A percentile compares a stretch with the other conserved stretches of the same genome.
Conservation (phyloP, 2,797 vertebrate species). For the Loris lydekkerianus region DNA sequence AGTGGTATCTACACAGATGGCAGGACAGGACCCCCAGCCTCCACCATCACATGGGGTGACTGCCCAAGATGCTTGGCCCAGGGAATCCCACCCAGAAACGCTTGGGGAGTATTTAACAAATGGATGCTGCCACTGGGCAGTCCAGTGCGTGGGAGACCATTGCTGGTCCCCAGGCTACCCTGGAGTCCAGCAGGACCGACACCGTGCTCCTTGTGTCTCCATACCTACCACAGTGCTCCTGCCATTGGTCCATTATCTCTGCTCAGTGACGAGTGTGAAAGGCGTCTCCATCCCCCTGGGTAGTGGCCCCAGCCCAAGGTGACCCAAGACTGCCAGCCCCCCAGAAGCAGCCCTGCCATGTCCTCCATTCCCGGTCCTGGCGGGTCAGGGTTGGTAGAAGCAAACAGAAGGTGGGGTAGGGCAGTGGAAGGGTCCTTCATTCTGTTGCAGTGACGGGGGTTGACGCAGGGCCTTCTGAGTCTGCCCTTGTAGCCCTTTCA, state of each 20-base stretch:
- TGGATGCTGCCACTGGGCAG: neutral
- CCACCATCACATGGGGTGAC: neutral
- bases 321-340: too few species aligned
- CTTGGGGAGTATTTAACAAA: neutral
- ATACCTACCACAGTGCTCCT: accelerated
- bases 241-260: neutral
- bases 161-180: neutral
- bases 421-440: neutral
- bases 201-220: neutral
- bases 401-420: neutral
- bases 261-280: neutral
- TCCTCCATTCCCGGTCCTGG: neutral
- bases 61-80: neutral
- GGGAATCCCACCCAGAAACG: neutral
- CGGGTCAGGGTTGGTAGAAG: neutral
- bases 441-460: neutral
- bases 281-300: too few species aligned
- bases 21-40: neutral
- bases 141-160: neutral
- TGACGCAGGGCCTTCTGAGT: neutral
- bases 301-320: neutral
- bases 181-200: neutral
- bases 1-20: neutral
- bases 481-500: neutral
- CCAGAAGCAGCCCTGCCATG: neutral